Base-by-base conservation (phyloP, 2,113 vertebrate genomes). In the Urocynchramus pylzowi region DNA sequence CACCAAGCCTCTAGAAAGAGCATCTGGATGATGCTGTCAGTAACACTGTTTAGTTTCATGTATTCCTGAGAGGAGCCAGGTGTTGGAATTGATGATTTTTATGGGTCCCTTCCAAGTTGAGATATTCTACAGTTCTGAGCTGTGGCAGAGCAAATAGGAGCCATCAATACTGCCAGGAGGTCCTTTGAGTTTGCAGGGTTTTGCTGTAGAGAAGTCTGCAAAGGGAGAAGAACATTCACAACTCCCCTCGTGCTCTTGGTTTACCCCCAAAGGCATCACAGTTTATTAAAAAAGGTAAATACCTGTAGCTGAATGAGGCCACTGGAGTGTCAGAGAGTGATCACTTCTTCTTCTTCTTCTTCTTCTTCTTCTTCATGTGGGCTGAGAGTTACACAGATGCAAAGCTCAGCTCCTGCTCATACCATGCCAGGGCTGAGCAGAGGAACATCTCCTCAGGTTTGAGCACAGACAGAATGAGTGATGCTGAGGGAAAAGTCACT, bases 241-340 rank as follows among this genome's bases (percentile, higher is more conserved):
- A 28, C 24, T n/a, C 6, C 8, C 7, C 33, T 53, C 0, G 0
- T 49, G 23, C 12, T 69, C 54, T 54, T 2, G 2, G 19, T 61
- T 69, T 69, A 41, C 5, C 24, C 23, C 4, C 11, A 50, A 16
- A 71, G 4, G 9, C 3, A 2, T 80, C 22, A 57, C 13, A 20
- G 7, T 64, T 80, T 45, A 28, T 45, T 49, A 13, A 41, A 73
- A 53, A 57, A 16, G 13, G 10, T 19, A 79, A 85, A 39, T 47
- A 64, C 1, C 27, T 79, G 16, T 33, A 59, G 17, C 16, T 86
- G 39, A 86, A 60, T 11, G 37, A 65, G 45, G n/a, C 23, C 20
- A 49, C 8, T 6, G 3, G 15, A n/a, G 27, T 37, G 37, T 79
- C 41, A 68, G 47, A 49, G 61, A 39, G 26, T 12, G 56, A 49